Evolutionary conservation across 2,888 invertebrate genomes (phyloP).

Genomic region (Arge pagana): DNA sequence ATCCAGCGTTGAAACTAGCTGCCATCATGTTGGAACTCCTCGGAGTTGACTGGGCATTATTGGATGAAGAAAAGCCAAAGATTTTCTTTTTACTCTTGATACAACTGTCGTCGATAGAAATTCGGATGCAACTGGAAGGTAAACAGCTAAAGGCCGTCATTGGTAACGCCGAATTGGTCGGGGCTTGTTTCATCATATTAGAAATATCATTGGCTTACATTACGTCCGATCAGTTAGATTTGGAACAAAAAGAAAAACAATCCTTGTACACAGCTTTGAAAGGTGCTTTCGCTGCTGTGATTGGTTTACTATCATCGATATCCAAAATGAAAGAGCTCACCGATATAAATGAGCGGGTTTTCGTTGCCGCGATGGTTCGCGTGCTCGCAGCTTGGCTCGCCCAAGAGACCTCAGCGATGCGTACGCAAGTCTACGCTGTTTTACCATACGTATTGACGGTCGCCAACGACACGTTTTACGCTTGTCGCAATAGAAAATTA

Average conservation of each 20-base stretch:
- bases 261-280: slow-evolving; percentile 88
- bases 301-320: slow-evolving; percentile 74
- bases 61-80: slow-evolving; percentile 79
- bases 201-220: slow-evolving; percentile 81
- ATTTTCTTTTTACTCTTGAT: slow-evolving; percentile 81
- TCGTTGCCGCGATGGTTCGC: slow-evolving; percentile 83
- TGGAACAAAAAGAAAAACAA: slow-evolving; percentile 90
- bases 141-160: slow-evolving; percentile 80
- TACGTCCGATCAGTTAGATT: slow-evolving; percentile 78
- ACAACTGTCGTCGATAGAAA: slow-evolving; percentile 89
- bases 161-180: slow-evolving; percentile 77
- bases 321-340: slow-evolving; percentile 74
- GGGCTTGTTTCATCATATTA: slow-evolving; percentile 80
- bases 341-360: slow-evolving; percentile 73
- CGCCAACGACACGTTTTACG: slow-evolving; percentile 82
- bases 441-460: slow-evolving; percentile 81
- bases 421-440: slow-evolving; percentile 78
- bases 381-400: slow-evolving; percentile 88
- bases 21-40: slow-evolving; percentile 79
- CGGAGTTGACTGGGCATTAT: slow-evolving; percentile 84
- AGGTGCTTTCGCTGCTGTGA: slow-evolving; percentile 83
- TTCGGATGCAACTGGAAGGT: slow-evolving; percentile 91
- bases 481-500: slow-evolving; percentile 69
- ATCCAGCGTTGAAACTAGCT: slow-evolving; percentile 84
- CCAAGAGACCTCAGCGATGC: slow-evolving; percentile 87